Evolutionary conservation across 2,113 vertebrate species (phyloP).

Genomic region (Thamnophis sirtalis): DNA sequence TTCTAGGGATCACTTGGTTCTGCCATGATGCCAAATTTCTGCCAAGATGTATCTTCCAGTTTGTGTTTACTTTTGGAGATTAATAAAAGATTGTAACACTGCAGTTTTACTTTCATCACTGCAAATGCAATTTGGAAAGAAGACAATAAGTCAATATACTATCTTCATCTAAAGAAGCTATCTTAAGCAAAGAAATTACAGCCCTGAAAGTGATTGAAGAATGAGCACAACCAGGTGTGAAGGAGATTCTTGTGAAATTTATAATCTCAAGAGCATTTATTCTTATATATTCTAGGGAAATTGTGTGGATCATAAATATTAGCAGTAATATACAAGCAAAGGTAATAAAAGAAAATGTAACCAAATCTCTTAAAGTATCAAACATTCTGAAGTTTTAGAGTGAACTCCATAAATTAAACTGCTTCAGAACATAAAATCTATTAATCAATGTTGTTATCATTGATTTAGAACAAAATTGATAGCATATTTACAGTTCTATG

Average conservation of each 20-base stretch:
- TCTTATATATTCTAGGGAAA: conserved; percentile 23
- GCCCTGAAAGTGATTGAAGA: conserved; percentile 22
- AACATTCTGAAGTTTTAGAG: neutral
- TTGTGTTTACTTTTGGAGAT: conserved; percentile 25
- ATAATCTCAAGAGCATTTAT: conserved; percentile 12
- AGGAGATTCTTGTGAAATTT: conserved; percentile 26
- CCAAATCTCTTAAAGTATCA: neutral
- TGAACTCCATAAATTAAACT: neutral
- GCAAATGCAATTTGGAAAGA: conserved; percentile 2
- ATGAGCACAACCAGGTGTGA: conserved; percentile 15
- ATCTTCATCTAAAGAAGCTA: conserved; percentile 2
- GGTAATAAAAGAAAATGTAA: conserved; percentile 19
- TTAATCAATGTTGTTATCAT: neutral
- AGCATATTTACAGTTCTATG: conserved; percentile 10
- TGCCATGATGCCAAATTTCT: neutral
- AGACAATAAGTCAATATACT: neutral
- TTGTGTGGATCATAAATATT: neutral
- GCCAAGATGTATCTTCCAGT: neutral
- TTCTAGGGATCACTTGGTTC: neutral
- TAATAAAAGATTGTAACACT: conserved; percentile 22
- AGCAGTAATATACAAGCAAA: neutral
- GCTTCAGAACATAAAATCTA: neutral
- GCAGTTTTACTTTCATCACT: conserved; percentile 13
- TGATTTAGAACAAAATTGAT: conserved; percentile 20
- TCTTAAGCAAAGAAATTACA: conserved; percentile 11